Percentiles rank a stretch among this genome's conserved stretches.
Evolutionary conservation across 2,888 invertebrate genomes (phyloP).

Genomic region (Pseudococcus viburni): DNA sequence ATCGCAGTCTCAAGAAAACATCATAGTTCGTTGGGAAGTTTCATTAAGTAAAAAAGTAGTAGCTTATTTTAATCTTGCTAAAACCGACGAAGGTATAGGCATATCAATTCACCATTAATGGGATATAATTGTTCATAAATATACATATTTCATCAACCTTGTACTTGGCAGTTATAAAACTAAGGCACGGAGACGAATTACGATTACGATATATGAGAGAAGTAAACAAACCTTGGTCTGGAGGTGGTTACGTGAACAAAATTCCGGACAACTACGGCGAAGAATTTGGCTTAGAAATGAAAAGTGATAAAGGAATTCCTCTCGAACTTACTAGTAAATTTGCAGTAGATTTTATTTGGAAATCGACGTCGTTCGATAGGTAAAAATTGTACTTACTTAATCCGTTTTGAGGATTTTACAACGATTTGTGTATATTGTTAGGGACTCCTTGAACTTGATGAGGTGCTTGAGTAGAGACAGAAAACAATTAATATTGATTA

Average conservation of each 20-base stretch:
- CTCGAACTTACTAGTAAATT: conserved; percentile 95
- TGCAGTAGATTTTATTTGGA: conserved; percentile 99
- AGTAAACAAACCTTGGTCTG: conserved; percentile 95
- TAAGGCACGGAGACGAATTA: conserved; percentile 99
- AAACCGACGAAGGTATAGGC: conserved; percentile 91
- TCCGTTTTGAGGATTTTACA: background rate
- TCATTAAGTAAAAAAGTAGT: conserved; percentile 98
- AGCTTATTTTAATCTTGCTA: conserved; percentile 96
- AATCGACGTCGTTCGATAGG: conserved; percentile 97
- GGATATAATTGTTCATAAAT: too few relatives aligned
- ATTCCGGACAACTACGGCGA: conserved; percentile 97
- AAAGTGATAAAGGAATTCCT: conserved; percentile 91
- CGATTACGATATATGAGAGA: conserved; percentile 93
- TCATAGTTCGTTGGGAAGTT: conserved; percentile 98
- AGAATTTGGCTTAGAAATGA: conserved; percentile 97
- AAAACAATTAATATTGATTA: background rate
- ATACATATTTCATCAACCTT: background rate
- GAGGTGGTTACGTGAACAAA: conserved; percentile 97
- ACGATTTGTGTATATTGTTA: background rate
- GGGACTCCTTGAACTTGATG: background rate
- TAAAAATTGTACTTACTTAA: conserved; percentile 71
- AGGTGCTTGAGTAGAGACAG: background rate
- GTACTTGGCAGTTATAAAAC: conserved; percentile 84
- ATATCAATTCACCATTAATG: background rate
- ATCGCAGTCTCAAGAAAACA: conserved; percentile 97